phyloP scores from a whole-genome alignment of 2,113 vertebrate genomes.

The Hippocampus zosterae region DNA sequence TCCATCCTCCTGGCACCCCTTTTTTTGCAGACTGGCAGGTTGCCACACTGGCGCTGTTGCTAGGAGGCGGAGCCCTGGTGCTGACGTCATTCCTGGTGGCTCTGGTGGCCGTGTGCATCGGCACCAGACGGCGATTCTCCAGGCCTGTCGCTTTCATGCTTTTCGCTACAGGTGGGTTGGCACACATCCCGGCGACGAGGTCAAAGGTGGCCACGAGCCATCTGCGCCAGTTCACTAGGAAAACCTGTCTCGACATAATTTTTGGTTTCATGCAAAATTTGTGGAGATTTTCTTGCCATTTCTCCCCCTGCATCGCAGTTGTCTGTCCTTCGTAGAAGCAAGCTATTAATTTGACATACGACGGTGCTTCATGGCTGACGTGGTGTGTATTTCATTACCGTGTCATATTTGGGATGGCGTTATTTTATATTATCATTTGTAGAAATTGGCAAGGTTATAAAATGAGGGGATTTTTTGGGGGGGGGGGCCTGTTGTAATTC shows the following conservation, averaged over 20 bases:
- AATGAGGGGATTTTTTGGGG: too few relatives aligned
- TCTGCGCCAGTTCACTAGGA: background rate
- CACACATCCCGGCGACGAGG: slow-evolving; percentile 19
- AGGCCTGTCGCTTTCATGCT: slow-evolving; percentile 94
- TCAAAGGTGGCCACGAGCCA: background rate
- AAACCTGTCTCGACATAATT: background rate
- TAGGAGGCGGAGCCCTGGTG: slow-evolving; percentile 90
- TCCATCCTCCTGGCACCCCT: background rate
- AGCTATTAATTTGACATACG: too few relatives aligned
- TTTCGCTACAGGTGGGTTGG: slow-evolving; percentile 82
- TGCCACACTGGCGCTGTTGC: slow-evolving; percentile 88
- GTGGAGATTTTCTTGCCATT: background rate
- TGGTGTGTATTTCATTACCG: too few relatives aligned
- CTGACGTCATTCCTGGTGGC: slow-evolving; percentile 93
- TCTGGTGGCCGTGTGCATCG: slow-evolving; percentile 91
- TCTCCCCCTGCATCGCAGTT: background rate
- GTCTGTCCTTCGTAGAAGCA: background rate
- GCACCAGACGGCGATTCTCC: slow-evolving; percentile 89
- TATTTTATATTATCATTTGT: too few relatives aligned
- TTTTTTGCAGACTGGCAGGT: slow-evolving; percentile 88
- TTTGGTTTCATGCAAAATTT: too few relatives aligned
- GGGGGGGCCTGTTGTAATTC: too few relatives aligned
- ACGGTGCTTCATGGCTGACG: too few relatives aligned
- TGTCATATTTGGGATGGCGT: too few relatives aligned
- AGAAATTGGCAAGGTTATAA: too few relatives aligned